These are phyloP conservation scores for Tipula vernalis DNA, from an alignment of 2,888 invertebrate genomes.

Conservation along the genomic window DNA sequence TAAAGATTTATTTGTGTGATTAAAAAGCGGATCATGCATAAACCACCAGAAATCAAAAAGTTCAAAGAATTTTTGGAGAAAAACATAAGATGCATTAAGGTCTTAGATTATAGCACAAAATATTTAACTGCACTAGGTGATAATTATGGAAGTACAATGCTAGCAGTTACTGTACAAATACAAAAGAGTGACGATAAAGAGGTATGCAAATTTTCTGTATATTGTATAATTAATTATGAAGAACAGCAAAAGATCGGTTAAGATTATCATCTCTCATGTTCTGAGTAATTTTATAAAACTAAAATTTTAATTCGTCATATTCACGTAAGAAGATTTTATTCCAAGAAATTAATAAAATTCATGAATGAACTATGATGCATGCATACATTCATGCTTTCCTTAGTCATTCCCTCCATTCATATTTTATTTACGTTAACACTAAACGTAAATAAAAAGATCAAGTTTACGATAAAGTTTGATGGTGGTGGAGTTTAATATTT, in stretches of 20 bases:
- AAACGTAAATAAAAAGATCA: neutral
- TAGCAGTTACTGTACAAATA: constrained; percentile 32
- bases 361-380: neutral
- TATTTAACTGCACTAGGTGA: constrained; percentile 43
- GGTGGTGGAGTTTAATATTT: neutral
- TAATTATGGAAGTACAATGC: constrained; percentile 48
- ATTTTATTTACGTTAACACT: neutral
- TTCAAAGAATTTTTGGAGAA: constrained; percentile 25
- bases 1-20: neutral
- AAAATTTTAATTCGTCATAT: neutral
- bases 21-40: neutral
- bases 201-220: neutral
- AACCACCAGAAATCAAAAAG: constrained; percentile 26
- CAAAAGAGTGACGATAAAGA: constrained; percentile 20
- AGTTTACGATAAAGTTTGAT: neutral
- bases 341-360: neutral
- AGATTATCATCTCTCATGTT: neutral
- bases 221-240: neutral
- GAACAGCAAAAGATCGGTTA: neutral
- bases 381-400: neutral
- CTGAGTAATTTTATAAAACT: neutral
- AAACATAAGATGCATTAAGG: constrained; percentile 23
- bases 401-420: neutral
- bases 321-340: neutral
- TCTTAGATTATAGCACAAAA: constrained; percentile 32